Base-by-base conservation (phyloP, 2,888 invertebrate species). In the Hyles lineata region DNA sequence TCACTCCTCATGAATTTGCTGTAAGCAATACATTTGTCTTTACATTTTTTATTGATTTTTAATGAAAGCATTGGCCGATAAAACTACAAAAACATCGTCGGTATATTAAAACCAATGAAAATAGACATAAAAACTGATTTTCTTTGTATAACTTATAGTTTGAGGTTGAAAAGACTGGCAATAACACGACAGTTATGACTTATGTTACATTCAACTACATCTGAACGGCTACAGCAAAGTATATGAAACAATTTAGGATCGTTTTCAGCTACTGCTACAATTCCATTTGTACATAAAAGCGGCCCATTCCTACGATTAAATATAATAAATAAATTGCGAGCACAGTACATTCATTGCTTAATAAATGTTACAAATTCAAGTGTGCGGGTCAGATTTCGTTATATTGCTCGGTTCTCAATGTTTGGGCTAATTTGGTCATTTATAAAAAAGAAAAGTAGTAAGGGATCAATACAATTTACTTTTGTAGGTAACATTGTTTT, bases 1-100 rank as follows among this genome's bases (percentile, higher is more conserved):
- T 94, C 93, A 93, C 93, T 93, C 90, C 88, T 89, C 87, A 88
- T 87, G 86, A 84, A 82, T 81, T 82, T 79, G 78, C 78, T 79
- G 77, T 76, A 80, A 77, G 78, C 83, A 83, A 81, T 78, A 79
- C 78, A 77, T 75, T 55, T 62, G 71, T 59, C 50, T 67, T 70
- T 75, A 74, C 74, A 74, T 74, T 77, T 72, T 67, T 50, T 67
- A 67, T 67, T 23, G 17, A 67, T 50, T 67, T 43, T 67, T 23
- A 50, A 50, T 21, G 21, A 67, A 52, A 43, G 43, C 50, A 67
- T 50, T 25, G 6, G 1, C 17, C 23, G 17, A 43, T 6, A 15
- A 23, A 23, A 17, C 67, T 23, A 50, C 17, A 5, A 11, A 43
- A 67, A 21, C 6, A 15, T 50, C 23, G 21, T 23, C 15, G 43